Base-by-base conservation (phyloP, 2,888 invertebrate species). In the Cenopis cana region DNA sequence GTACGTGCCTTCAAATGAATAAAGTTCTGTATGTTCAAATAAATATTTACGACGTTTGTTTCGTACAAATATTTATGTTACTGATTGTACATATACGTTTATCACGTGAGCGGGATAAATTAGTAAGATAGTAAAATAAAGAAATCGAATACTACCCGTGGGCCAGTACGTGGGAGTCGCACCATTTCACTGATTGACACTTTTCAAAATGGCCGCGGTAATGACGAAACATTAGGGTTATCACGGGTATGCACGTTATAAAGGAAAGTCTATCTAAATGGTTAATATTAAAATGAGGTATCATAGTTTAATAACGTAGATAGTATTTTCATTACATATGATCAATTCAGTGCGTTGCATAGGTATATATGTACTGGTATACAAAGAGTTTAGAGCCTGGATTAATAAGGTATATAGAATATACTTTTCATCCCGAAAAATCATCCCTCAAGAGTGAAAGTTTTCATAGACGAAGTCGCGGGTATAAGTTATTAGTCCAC, bases 121-220 rank as follows among this genome's bases (percentile, higher is more conserved):
- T 70, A 70, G 59, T 65, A 54, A 46, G 65, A 65, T 46, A 36
- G 59, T 70, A 70, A 65, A 70, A 69, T 56, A 57, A 69, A 59
- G 65, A 41, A 57, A 64, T 65, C 33, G 38, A 50, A 57, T 52
- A 52, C 59, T 38, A 41, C 50, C 50, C 52, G 29, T 64, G 69
- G 50, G 56, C 56, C 18, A 24, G 50, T 36, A 70, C 70, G 70
- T 70, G 70, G 70, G 59, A 70, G 52, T 54, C 52, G 29, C 70
- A 70, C 65, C 59, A 54, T 70, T 70, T 60, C 70, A 70, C 59
- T 70, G 65, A 70, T 70, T 70, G 65, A 70, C 70, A 66, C 70
- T 54, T 60, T 70, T 49, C 54, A 66, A 65, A 65, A 70, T 66
- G 70, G 70, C 59, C 65, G 65, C 41, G 60, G 41, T 69, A 66